Conservation (phyloP, 2,113 vertebrate species). For the Gopherus evgoodei region DNA sequence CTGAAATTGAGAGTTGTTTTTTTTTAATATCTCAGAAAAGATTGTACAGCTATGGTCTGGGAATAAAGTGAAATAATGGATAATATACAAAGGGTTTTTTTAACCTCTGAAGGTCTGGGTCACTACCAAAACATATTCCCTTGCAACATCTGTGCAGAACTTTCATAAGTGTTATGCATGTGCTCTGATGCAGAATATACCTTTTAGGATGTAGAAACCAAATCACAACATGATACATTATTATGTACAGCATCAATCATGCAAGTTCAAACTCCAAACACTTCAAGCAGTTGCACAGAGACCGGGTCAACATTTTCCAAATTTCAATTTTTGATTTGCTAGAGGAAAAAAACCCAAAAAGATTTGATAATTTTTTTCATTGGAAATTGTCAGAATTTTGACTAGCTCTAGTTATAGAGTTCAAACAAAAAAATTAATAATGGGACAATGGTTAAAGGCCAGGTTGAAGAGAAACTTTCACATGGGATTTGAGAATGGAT, state of each 20-base stretch:
- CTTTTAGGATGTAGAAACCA: background rate
- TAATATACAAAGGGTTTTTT: background rate
- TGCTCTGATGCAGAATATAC: accelerated
- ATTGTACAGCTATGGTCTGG: background rate
- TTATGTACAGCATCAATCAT: background rate
- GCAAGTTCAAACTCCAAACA: background rate
- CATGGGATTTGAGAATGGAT: background rate
- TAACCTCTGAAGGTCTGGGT: background rate
- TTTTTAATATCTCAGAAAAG: background rate
- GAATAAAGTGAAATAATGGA: background rate
- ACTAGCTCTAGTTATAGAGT: background rate
- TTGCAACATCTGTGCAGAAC: background rate
- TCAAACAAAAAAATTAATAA: background rate
- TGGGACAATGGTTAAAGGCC: background rate
- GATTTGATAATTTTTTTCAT: background rate
- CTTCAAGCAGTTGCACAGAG: background rate
- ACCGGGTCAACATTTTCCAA: background rate
- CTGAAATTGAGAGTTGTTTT: background rate
- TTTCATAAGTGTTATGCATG: background rate
- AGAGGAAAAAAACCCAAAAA: accelerated
- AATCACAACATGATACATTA: background rate
- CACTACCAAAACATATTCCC: background rate
- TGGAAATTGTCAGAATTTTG: background rate
- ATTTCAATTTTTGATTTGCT: background rate
- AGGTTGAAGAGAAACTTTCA: background rate